Conservation (phyloP, 2,113 vertebrate genomes). For the Isichthys henryi region DNA sequence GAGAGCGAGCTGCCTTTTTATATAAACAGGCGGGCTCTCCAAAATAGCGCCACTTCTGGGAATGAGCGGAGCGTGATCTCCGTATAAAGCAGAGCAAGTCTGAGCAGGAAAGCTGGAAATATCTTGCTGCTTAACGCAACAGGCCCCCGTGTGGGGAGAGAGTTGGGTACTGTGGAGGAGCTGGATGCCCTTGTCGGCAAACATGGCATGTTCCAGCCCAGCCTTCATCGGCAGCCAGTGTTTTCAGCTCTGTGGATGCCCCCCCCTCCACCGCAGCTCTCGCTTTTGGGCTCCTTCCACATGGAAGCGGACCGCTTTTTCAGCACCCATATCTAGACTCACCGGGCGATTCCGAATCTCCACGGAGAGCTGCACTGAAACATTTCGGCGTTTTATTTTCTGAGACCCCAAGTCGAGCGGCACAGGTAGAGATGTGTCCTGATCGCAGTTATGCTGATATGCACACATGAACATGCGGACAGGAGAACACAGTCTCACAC, state of each 20-base stretch:
- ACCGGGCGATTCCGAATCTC: neutral
- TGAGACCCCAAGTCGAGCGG: neutral
- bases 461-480: neutral
- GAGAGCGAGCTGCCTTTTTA: neutral
- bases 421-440: neutral
- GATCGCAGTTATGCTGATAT: neutral
- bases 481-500: neutral
- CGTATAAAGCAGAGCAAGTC: constrained; percentile 2
- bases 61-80: neutral
- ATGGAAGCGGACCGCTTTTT: neutral
- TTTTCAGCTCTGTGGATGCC: neutral
- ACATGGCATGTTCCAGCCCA: neutral
- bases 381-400: neutral
- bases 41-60: neutral
- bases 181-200: neutral
- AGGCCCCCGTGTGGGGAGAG: neutral
- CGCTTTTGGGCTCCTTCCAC: neutral
- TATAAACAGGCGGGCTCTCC: constrained; percentile 1
- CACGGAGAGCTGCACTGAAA: neutral
- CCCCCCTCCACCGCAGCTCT: neutral
- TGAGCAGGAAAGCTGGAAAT: constrained; percentile 16
- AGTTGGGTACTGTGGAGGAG: neutral
- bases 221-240: neutral
- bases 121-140: neutral
- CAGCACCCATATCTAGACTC: neutral